A percentile compares a stretch with the other conserved stretches of the same genome.
Evolutionary conservation across 2,797 vertebrate genomes (phyloP).

Genomic region (Caiman crocodilus): DNA sequence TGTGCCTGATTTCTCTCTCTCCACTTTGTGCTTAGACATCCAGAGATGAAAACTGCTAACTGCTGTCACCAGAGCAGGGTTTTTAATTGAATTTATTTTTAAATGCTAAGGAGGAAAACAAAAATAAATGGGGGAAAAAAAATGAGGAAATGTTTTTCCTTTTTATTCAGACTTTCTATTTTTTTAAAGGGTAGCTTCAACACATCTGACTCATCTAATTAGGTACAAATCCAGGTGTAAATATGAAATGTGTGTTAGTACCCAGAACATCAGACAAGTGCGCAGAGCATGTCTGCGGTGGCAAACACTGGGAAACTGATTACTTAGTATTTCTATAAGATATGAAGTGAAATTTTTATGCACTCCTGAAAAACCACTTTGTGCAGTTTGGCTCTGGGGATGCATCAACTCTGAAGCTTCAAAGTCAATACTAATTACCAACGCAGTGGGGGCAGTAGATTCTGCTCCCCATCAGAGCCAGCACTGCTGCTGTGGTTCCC

Average conservation of each 20-base stretch:
- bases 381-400: background rate
- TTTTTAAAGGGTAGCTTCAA: too few relatives aligned
- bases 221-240: too few relatives aligned
- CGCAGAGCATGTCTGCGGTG: too few relatives aligned
- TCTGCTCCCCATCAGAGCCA: accelerated
- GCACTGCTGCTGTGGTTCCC: background rate
- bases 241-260: too few relatives aligned
- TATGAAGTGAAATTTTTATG: background rate
- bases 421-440: background rate
- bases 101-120: background rate
- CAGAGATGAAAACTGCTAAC: too few relatives aligned
- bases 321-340: too few relatives aligned
- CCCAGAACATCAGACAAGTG: too few relatives aligned
- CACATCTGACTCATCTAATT: too few relatives aligned
- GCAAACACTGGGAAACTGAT: too few relatives aligned
- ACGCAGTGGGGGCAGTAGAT: background rate
- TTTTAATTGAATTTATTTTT: background rate
- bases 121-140: background rate
- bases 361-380: background rate
- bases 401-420: background rate
- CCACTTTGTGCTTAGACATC: too few relatives aligned
- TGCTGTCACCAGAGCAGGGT: too few relatives aligned
- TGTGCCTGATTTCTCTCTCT: background rate
- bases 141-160: background rate
- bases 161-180: too few relatives aligned